phyloP scores from a whole-genome alignment of 2,113 vertebrate genomes.

The Columba janthina region DNA sequence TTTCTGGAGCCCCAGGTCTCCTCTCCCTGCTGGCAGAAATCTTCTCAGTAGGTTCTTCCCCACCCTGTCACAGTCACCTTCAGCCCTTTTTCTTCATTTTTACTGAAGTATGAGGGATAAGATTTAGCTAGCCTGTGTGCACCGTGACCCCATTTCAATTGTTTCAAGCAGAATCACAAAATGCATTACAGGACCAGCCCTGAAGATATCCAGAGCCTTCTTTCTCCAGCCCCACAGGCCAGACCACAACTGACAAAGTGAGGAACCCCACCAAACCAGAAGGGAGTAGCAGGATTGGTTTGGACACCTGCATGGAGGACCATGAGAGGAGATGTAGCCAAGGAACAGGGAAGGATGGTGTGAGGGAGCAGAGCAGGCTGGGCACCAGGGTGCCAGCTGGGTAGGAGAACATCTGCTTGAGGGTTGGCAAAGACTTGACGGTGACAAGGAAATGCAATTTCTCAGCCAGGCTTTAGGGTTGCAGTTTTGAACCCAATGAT shows the following conservation, averaged over 20 bases:
- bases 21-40: conserved; percentile 18
- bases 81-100: not conserved
- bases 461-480: not conserved
- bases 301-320: fast-evolving
- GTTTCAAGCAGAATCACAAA: not conserved
- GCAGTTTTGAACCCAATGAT: not conserved
- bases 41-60: not conserved
- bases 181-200: not conserved
- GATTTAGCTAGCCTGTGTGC: fast-evolving
- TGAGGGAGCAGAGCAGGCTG: not conserved
- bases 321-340: not conserved
- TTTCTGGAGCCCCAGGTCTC: not conserved
- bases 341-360: not conserved
- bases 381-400: fast-evolving
- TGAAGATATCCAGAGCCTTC: not conserved
- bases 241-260: not conserved
- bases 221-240: not conserved
- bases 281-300: not conserved
- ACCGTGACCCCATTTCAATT: not conserved
- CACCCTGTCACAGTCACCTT: not conserved
- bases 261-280: not conserved
- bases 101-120: not conserved
- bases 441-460: not conserved
- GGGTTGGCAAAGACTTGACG: not conserved
- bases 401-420: not conserved